These are phyloP conservation scores for Pherbina coryleti DNA, from an alignment of 2,888 invertebrate genomes.

Conservation along the genomic window DNA sequence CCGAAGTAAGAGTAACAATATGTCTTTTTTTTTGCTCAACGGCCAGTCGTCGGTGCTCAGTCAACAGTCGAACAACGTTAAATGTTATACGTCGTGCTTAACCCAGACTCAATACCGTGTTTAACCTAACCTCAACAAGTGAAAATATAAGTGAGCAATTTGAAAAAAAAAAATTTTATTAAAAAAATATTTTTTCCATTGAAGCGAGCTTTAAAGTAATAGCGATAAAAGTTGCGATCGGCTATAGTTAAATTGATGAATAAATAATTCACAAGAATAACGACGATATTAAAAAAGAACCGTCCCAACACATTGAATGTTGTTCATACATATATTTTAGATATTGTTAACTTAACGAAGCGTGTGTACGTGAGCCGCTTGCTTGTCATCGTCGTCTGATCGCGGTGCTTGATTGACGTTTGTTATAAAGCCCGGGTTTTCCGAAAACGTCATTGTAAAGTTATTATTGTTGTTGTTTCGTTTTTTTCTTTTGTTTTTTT, in stretches of 20 bases:
- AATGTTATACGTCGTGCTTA: too few species aligned
- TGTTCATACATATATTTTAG: neutral
- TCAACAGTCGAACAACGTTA: too few species aligned
- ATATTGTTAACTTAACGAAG: neutral
- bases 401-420: conserved; percentile 8
- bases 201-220: too few species aligned
- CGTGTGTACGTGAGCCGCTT: neutral
- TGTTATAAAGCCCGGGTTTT: conserved; percentile 36
- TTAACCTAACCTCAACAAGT: conserved; percentile 13
- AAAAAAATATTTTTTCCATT: neutral
- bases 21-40: neutral
- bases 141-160: neutral
- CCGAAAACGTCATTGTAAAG: conserved; percentile 36
- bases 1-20: conserved; percentile 5
- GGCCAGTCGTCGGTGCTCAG: neutral
- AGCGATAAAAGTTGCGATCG: too few species aligned
- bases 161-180: neutral
- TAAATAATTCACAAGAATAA: too few species aligned
- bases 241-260: too few species aligned
- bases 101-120: neutral
- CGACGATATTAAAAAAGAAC: too few species aligned
- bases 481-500: too few species aligned
- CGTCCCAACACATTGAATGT: neutral
- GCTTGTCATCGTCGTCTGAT: neutral
- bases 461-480: neutral